Conservation (phyloP, 2,888 invertebrate genomes). For the Azorinus chamasolen region DNA sequence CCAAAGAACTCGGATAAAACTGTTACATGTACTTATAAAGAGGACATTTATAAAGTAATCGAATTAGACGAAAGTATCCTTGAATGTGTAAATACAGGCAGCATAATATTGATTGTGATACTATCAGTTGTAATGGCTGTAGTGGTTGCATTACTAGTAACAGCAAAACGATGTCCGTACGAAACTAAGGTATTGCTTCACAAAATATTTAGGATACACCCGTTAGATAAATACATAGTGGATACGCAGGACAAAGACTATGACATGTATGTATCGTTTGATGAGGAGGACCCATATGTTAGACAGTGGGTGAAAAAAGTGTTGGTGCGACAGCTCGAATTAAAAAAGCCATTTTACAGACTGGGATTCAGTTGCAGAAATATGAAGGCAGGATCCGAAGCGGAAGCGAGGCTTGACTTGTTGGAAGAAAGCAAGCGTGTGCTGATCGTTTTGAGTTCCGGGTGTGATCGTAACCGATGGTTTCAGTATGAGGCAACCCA, state of each 20-base stretch:
- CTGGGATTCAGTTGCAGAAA: conserved; percentile 51
- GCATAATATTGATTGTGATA: conserved; percentile 51
- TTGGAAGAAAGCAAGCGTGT: conserved; percentile 63
- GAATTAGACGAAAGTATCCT: conserved; percentile 52
- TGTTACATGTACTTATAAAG: conserved; percentile 52
- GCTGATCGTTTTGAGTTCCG: conserved; percentile 54
- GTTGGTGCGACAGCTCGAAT: conserved; percentile 57
- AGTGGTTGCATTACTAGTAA: conserved; percentile 52
- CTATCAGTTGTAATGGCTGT: conserved; percentile 49
- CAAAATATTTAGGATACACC: conserved; percentile 64
- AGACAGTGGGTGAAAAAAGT: conserved; percentile 62
- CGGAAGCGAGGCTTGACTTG: conserved; percentile 39
- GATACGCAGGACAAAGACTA: conserved; percentile 40
- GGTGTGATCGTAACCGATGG: conserved; percentile 56
- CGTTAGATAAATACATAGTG: conserved; percentile 60
- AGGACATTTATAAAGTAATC: conserved; percentile 37
- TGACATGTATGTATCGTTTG: conserved; percentile 65
- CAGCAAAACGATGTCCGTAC: conserved; percentile 68
- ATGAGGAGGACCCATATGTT: conserved; percentile 62
- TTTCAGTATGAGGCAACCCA: conserved; percentile 58
- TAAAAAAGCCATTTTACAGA: conserved; percentile 53
- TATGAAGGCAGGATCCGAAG: conserved; percentile 35
- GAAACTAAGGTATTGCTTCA: conserved; percentile 66
- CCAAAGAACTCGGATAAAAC: conserved; percentile 35
- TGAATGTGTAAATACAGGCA: conserved; percentile 54